phyloP scores from a whole-genome alignment of 2,113 vertebrate genomes.

The Sisor rabdophorus region DNA sequence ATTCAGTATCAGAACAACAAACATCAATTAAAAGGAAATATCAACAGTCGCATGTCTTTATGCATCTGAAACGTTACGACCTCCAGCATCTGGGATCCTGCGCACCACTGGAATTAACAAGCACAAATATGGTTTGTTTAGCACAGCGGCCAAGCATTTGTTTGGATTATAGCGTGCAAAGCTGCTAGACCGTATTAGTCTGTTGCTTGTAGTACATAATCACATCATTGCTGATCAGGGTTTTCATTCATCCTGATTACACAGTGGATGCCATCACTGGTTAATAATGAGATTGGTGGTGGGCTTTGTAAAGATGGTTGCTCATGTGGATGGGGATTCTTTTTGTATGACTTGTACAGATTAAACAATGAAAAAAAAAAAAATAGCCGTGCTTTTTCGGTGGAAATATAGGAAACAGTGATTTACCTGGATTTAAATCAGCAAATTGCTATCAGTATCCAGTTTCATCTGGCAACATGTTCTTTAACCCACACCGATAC shows the following conservation, averaged over 20 bases:
- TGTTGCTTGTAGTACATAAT: background rate
- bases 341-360: background rate
- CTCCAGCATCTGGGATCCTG: background rate
- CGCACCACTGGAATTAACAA: slow-evolving; percentile 1
- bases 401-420: too few relatives aligned
- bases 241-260: background rate
- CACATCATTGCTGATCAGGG: background rate
- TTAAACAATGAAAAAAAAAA: background rate
- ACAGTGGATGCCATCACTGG: background rate
- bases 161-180: background rate
- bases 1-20: slow-evolving; percentile 11
- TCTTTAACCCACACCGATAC: too few relatives aligned
- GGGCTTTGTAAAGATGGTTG: background rate
- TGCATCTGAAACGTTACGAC: slow-evolving; percentile 30
- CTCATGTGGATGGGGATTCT: background rate
- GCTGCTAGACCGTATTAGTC: background rate
- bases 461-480: too few relatives aligned
- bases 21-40: background rate
- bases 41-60: slow-evolving; percentile 34
- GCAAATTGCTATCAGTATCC: too few relatives aligned
- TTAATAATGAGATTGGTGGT: background rate
- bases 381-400: too few relatives aligned
- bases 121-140: slow-evolving; percentile 3
- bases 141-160: background rate
- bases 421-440: too few relatives aligned